Evolutionary conservation across 2,888 invertebrate genomes (phyloP).

Genomic region (Ophraella communa): DNA sequence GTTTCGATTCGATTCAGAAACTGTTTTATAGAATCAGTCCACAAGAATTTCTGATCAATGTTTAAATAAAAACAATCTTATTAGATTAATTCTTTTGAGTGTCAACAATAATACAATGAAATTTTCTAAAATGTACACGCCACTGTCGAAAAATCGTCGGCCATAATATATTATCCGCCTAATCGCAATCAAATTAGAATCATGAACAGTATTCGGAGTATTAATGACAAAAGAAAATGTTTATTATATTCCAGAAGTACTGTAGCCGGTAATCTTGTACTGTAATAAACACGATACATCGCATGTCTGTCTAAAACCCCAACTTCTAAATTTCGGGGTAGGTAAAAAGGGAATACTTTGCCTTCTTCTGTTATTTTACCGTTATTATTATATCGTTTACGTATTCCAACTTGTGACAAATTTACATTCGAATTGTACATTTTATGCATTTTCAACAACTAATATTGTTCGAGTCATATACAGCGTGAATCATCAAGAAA

Average conservation of each 20-base stretch:
- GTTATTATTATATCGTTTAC: not conserved
- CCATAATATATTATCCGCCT: slow-evolving; percentile 23
- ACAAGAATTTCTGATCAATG: too few species aligned
- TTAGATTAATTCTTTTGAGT: too few species aligned
- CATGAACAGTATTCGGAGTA: slow-evolving; percentile 26
- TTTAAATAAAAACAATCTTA: too few species aligned
- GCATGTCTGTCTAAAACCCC: slow-evolving; percentile 45
- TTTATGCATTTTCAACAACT: too few species aligned
- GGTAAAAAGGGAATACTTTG: not conserved
- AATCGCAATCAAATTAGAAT: slow-evolving; percentile 35
- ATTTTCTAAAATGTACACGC: too few species aligned
- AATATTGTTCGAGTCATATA: too few species aligned
- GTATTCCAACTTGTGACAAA: not conserved
- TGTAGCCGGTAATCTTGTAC: slow-evolving; percentile 33
- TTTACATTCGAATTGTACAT: too few species aligned
- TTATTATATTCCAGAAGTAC: slow-evolving; percentile 36
- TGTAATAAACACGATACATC: slow-evolving; percentile 44
- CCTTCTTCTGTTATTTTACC: slow-evolving; percentile 9
- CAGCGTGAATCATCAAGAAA: too few species aligned
- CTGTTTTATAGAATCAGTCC: too few species aligned
- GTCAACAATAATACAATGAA: too few species aligned
- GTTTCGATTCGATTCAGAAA: too few species aligned
- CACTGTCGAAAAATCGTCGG: slow-evolving; percentile 2
- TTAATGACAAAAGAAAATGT: slow-evolving; percentile 36
- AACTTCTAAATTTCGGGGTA: slow-evolving; percentile 16